Conservation (phyloP, 2,888 invertebrate genomes). For the Podabrus alpinus region DNA sequence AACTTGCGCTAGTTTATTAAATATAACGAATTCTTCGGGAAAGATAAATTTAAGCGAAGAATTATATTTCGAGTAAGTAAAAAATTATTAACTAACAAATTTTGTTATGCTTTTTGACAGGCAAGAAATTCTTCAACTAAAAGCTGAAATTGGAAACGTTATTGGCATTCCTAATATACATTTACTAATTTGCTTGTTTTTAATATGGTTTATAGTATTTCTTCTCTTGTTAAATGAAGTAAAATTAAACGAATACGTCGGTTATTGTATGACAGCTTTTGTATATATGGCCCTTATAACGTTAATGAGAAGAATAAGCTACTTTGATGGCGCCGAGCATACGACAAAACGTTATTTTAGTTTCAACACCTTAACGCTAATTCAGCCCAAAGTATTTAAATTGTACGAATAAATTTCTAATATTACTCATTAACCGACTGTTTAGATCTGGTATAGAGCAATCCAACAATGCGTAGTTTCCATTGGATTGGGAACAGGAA, state of each 20-base stretch:
- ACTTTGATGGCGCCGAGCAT: not conserved
- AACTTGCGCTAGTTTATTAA: not conserved
- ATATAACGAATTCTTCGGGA: not conserved
- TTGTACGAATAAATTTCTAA: not conserved
- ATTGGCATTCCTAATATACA: not conserved
- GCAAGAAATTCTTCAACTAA: not conserved
- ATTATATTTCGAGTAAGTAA: conserved; percentile 2
- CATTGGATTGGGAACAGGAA: conserved; percentile 65
- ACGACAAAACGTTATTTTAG: not conserved
- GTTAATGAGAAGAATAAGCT: not conserved
- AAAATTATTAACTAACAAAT: not conserved
- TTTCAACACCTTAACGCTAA: not conserved
- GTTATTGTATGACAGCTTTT: not conserved
- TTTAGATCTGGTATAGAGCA: not conserved
- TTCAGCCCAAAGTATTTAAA: not conserved
- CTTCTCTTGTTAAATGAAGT: not conserved
- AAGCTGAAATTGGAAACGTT: not conserved
- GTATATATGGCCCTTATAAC: not conserved
- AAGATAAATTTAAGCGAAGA: not conserved
- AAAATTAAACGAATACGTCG: not conserved
- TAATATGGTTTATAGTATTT: not conserved
- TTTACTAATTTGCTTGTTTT: not conserved
- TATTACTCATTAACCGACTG: not conserved
- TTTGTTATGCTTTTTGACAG: not conserved
- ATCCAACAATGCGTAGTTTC: not conserved